These are phyloP conservation scores for Parasteatoda lunata DNA, from an alignment of 2,888 invertebrate genomes.

Conservation along the genomic window DNA sequence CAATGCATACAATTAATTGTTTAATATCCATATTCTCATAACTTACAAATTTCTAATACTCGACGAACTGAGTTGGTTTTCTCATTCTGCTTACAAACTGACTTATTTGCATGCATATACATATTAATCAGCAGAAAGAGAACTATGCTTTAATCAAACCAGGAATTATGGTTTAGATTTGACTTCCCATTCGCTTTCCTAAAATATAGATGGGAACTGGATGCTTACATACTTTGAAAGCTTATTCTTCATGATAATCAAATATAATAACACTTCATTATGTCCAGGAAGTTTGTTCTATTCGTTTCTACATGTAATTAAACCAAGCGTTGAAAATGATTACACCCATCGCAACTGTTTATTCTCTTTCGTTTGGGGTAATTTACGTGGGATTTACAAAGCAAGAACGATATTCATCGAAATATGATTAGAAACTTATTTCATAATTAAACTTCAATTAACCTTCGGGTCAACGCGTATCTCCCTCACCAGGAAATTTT, in stretches of 20 bases:
- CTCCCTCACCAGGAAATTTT: no score
- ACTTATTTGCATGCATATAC: no score
- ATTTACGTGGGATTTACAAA: conserved; percentile 21
- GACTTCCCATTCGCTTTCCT: not conserved
- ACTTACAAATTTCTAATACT: no score
- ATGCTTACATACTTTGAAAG: not conserved
- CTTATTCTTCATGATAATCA: conserved; percentile 20
- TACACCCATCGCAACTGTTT: conserved; percentile 33
- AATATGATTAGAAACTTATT: conserved; percentile 54
- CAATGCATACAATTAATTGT: no score
- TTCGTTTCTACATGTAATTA: conserved; percentile 25
- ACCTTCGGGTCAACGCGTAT: conserved; percentile 33
- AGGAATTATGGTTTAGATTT: no score
- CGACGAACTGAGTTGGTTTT: no score
- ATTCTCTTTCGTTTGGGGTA: conserved; percentile 29
- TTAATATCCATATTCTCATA: no score
- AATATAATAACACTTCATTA: conserved; percentile 55
- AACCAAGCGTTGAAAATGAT: conserved; percentile 25
- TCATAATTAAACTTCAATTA: conserved; percentile 61
- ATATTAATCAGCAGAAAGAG: no score
- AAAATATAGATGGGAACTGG: not conserved
- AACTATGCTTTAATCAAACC: no score
- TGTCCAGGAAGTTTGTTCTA: conserved; percentile 11
- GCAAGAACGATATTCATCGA: conserved; percentile 41
- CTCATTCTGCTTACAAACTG: no score